Evolutionary conservation across 2,113 vertebrate genomes (phyloP).

Genomic region (Oryzias javanicus): DNA sequence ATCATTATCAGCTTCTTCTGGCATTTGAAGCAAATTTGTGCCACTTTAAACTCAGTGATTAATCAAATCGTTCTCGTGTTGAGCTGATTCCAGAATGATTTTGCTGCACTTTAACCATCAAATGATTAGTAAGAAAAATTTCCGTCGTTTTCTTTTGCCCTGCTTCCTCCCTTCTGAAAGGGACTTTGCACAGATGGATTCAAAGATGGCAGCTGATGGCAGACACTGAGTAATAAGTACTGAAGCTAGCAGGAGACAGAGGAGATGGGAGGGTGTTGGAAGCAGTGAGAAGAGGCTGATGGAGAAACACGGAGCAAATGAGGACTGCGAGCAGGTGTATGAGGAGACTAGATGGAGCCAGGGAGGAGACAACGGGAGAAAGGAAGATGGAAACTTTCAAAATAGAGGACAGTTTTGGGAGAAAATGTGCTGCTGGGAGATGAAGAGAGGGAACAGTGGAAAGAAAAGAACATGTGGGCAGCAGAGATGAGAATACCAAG

Average conservation of each 20-base stretch:
- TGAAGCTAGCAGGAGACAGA: conserved; percentile 12
- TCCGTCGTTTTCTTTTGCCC: background rate
- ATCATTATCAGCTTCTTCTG: no score
- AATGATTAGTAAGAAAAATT: no score
- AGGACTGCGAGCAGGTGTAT: conserved; percentile 32
- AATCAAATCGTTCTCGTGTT: no score
- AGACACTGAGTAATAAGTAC: conserved; percentile 34
- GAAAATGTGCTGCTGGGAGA: conserved; percentile 1
- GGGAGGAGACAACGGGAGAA: background rate
- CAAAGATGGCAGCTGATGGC: background rate
- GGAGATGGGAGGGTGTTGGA: conserved; percentile 9
- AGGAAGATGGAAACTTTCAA: background rate
- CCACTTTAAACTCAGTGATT: no score
- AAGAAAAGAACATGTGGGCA: conserved; percentile 33
- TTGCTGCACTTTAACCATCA: no score
- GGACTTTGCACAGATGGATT: background rate
- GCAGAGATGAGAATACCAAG: conserved; percentile 23
- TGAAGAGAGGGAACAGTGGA: conserved; percentile 10
- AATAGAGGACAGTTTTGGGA: background rate
- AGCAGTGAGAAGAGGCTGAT: conserved; percentile 9
- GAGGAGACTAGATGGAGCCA: conserved; percentile 17
- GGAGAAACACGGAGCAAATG: conserved; percentile 33
- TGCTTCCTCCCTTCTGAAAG: background rate
- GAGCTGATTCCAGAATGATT: no score
- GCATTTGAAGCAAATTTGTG: no score